A percentile compares a stretch with the other conserved stretches of the same genome.
These are phyloP conservation scores for Drosophila neonasuta DNA, from an alignment of 2,888 invertebrate genomes.

Conservation along the genomic window DNA sequence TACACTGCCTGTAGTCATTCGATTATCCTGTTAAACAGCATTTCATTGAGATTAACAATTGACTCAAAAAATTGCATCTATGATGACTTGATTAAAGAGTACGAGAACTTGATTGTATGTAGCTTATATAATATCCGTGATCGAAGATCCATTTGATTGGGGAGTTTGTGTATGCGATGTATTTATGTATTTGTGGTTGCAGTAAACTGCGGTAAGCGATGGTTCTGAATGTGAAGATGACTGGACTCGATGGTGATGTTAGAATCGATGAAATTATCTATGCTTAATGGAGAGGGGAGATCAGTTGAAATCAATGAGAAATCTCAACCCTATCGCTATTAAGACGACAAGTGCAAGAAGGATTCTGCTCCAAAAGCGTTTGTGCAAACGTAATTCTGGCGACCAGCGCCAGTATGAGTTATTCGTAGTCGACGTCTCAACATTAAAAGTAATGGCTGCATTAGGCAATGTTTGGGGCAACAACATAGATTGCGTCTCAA, in stretches of 20 bases:
- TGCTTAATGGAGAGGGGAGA: not conserved
- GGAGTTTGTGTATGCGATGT: slow-evolving; percentile 10
- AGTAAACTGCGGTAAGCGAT: slow-evolving; percentile 44
- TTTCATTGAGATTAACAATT: slow-evolving; percentile 1
- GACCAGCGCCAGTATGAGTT: slow-evolving; percentile 28
- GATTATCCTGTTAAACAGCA: not conserved
- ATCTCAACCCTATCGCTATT: slow-evolving; percentile 9
- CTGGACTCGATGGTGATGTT: slow-evolving; percentile 13
- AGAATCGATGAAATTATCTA: slow-evolving; percentile 7
- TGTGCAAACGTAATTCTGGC: slow-evolving; percentile 20
- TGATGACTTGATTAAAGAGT: slow-evolving; percentile 19
- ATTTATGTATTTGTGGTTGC: slow-evolving; percentile 24
- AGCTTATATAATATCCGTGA: slow-evolving; percentile 57
- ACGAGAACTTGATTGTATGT: slow-evolving; percentile 46
- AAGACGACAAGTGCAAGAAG: slow-evolving; percentile 24
- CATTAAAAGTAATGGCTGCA: slow-evolving; percentile 28
- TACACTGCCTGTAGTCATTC: slow-evolving; percentile 7
- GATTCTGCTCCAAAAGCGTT: slow-evolving; percentile 35
- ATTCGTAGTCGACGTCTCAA: not conserved
- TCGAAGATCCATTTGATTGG: slow-evolving; percentile 18
- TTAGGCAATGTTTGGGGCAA: not conserved
- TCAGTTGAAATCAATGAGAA: not conserved
- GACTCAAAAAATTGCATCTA: slow-evolving; percentile 22
- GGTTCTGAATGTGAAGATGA: slow-evolving; percentile 39
- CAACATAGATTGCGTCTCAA: not conserved